These are phyloP conservation scores for Steatornis caripensis DNA, from an alignment of 2,113 vertebrate genomes.

Conservation along the genomic window DNA sequence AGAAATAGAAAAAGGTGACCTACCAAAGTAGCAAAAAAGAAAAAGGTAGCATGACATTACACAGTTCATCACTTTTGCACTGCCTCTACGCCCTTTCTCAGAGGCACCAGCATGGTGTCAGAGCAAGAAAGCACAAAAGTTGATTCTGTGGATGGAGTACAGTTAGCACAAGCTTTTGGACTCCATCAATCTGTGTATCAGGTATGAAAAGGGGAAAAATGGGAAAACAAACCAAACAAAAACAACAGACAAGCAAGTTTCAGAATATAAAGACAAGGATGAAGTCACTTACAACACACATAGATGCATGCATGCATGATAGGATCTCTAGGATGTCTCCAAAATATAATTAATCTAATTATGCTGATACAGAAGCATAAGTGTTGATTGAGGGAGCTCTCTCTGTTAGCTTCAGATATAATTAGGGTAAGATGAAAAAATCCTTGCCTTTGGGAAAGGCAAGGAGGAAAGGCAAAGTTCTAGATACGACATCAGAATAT, in stretches of 20 bases:
- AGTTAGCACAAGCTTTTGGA: neutral
- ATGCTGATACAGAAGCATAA: neutral
- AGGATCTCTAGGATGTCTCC: neutral
- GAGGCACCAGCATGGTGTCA: neutral
- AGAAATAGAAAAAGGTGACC: neutral
- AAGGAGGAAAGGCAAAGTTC: neutral
- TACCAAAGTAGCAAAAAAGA: neutral
- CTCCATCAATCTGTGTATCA: neutral
- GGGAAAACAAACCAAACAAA: neutral
- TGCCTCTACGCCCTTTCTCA: neutral
- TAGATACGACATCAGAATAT: neutral
- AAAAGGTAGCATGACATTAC: neutral
- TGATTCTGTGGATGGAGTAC: neutral
- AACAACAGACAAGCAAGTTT: neutral
- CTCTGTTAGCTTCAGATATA: neutral
- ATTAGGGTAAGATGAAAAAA: neutral
- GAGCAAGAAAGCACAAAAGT: neutral
- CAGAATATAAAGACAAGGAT: neutral
- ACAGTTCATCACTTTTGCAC: neutral
- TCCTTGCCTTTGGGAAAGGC: neutral
- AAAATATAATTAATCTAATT: conserved; percentile 40
- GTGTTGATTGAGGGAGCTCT: conserved; percentile 4
- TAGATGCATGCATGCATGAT: neutral
- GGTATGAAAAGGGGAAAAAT: neutral
- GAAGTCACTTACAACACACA: neutral